phyloP scores from a whole-genome alignment of 1,140 invertebrate genomes.

The Anastatus disparis region DNA sequence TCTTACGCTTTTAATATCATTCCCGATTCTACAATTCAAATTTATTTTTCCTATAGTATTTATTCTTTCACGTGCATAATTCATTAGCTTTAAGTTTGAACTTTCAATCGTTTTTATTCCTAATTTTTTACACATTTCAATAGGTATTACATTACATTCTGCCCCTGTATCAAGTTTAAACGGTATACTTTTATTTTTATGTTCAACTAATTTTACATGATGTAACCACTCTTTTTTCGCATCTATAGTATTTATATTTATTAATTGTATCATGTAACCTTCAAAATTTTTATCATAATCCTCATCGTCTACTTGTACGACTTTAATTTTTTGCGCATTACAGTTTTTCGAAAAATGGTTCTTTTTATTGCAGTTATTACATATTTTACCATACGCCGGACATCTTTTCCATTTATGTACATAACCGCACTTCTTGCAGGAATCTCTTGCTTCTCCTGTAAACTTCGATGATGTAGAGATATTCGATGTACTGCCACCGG shows the following conservation, averaged over 20 bases:
- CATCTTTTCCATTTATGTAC: background rate
- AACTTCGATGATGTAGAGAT: background rate
- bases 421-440: too few relatives aligned
- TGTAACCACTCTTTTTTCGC: conserved; percentile 22
- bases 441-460: background rate
- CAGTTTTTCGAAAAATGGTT: conserved; percentile 28
- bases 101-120: conserved; percentile 20
- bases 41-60: conserved; percentile 15
- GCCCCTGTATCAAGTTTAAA: conserved; percentile 38
- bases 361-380: conserved; percentile 12
- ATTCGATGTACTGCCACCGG: too few relatives aligned
- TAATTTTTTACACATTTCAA: conserved; percentile 14
- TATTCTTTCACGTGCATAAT: conserved; percentile 15
- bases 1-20: background rate
- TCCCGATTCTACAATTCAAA: conserved; percentile 20
- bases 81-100: conserved; percentile 13
- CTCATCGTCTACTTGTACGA: conserved; percentile 1
- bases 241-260: background rate
- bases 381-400: conserved; percentile 16
- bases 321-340: background rate
- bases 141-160: conserved; percentile 34
- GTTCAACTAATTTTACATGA: conserved; percentile 16
- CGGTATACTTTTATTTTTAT: too few relatives aligned
- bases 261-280: too few relatives aligned
- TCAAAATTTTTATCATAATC: background rate